A percentile compares a stretch with the other conserved stretches of the same genome.
These are phyloP conservation scores for Habropoda laboriosa DNA, from an alignment of 1,140 invertebrate genomes.

Conservation along the genomic window DNA sequence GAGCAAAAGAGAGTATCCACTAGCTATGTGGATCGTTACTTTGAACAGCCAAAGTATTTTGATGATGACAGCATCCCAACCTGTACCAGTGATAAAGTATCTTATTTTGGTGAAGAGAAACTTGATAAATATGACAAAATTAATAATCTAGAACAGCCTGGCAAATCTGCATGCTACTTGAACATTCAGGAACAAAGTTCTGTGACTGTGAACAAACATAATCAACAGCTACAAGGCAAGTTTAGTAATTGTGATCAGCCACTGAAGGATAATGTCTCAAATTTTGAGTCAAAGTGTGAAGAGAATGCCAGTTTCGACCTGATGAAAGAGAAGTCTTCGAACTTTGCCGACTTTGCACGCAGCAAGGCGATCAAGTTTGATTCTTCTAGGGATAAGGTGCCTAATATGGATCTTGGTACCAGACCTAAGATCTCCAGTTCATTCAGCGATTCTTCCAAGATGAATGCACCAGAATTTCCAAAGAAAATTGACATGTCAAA, in stretches of 20 bases:
- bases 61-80: conserved; percentile 70
- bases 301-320: conserved; percentile 46
- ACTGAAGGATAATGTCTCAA: conserved; percentile 39
- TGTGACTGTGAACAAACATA: conserved; percentile 12
- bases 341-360: conserved; percentile 59
- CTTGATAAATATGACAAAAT: conserved; percentile 72
- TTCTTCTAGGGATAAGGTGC: conserved; percentile 52
- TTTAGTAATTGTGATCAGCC: conserved; percentile 55
- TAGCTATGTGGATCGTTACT: conserved; percentile 79
- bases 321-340: conserved; percentile 50
- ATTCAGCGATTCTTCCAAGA: conserved; percentile 62
- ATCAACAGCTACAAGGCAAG: conserved; percentile 38
- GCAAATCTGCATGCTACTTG: conserved; percentile 66
- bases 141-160: conserved; percentile 74
- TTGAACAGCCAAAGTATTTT: conserved; percentile 77
- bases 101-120: conserved; percentile 66
- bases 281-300: conserved; percentile 42
- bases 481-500: conserved; percentile 71
- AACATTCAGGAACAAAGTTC: conserved; percentile 69
- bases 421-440: conserved; percentile 69
- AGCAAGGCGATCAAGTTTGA: conserved; percentile 64
- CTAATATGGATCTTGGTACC: conserved; percentile 69
- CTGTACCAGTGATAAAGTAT: conserved; percentile 58
- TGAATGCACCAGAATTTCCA: conserved; percentile 65
- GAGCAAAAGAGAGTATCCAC: conserved; percentile 76